phyloP scores from a whole-genome alignment of 2,797 vertebrate genomes.

The Sphaeramia orbicularis region DNA sequence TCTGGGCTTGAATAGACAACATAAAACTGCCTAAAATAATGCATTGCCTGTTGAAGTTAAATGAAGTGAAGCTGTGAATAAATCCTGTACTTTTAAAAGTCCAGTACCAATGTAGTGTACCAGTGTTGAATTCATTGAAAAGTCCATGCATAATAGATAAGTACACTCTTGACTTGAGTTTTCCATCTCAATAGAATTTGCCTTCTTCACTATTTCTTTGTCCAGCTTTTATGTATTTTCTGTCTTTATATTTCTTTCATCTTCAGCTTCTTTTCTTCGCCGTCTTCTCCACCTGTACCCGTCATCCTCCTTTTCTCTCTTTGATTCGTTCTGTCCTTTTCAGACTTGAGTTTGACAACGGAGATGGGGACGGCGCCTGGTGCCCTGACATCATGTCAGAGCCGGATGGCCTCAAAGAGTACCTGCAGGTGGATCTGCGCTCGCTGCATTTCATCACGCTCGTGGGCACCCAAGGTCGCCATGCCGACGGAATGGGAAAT shows the following conservation, averaged over 20 bases:
- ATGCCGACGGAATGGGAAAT: constrained; percentile 94
- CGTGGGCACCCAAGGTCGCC: constrained; percentile 96
- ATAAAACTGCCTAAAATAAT: background rate
- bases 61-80: constrained; percentile 2
- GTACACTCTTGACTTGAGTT: background rate
- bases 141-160: background rate
- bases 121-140: constrained; percentile 8
- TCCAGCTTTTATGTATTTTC: background rate
- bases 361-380: constrained; percentile 96
- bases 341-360: constrained; percentile 94
- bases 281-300: constrained; percentile 2
- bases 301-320: background rate
- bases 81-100: background rate
- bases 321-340: background rate
- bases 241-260: no score
- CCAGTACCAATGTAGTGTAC: background rate
- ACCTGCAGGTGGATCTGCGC: constrained; percentile 94
- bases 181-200: background rate
- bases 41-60: constrained; percentile 7
- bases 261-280: background rate
- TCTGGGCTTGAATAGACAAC: background rate
- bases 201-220: background rate
- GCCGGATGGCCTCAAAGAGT: constrained; percentile 90
- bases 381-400: constrained; percentile 91
- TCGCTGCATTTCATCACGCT: constrained; percentile 95